Base-by-base conservation (phyloP, 2,797 vertebrate species). In the Hephaestus fuliginosus region DNA sequence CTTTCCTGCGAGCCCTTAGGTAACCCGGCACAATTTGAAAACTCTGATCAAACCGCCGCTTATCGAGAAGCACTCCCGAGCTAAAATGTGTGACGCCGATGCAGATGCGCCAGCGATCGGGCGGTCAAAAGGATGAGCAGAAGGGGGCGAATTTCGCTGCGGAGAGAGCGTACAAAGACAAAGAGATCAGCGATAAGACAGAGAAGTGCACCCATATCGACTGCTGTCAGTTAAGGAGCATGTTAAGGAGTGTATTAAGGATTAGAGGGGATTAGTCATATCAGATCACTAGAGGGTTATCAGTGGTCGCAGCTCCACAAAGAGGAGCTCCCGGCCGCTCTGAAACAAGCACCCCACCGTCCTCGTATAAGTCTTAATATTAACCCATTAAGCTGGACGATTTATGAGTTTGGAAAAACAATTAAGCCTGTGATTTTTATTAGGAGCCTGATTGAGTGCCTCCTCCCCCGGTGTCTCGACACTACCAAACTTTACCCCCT, bases 191-290 rank as follows among this genome's bases (percentile, higher is more conserved):
- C 58, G 91, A 92, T 92, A 92, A 93, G 88, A 86, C 90, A 75
- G 85, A 90, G 88, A 65, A 88, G 90, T 87, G 91, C 89, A 78
- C 87, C 85, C 84, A 30, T 90, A 95, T 94, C 91, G 94, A 95
- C 93, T 93, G 92, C 93, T 94, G 94, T 94, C 93, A 92, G 92
- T 94, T 94, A 92, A 33, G 93, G 89, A 80, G 89, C 92, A 91
- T 94, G 92, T 94, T 95, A 92, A 94, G 89, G 92, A 94, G 93
- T 95, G 92, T 94, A 94, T 94, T 91, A 92, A 86, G 94, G 93
- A 95, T 95, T 93, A 94, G 89, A 92, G 87, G 82, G 93, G 93
- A 94, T 95, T 95, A 95, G 92, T 91, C 89, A 91, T 94, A 95
- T 95, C 94, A 92, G 93, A 95, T 94, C 91, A 92, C 93, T 84